These are phyloP conservation scores for Pachyuromys duprasi DNA, from an alignment of 2,797 vertebrate genomes.

Conservation along the genomic window DNA sequence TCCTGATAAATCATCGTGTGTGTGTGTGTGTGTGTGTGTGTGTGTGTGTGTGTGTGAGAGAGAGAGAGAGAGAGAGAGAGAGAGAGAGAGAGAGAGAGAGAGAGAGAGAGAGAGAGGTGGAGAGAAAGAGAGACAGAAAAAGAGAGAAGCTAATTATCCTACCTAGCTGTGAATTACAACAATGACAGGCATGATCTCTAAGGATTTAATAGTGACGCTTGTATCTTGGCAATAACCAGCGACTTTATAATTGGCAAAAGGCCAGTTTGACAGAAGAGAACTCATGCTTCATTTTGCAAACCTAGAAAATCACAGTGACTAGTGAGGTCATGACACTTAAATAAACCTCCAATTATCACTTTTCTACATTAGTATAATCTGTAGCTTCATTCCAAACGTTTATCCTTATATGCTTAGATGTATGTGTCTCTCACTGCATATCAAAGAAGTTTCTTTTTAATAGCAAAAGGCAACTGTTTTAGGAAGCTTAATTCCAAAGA, in stretches of 20 bases:
- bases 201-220: not conserved
- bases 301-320: not conserved
- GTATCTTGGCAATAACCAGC: not conserved
- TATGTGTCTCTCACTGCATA: not conserved
- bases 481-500: not conserved
- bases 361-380: not conserved
- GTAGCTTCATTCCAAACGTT: not conserved
- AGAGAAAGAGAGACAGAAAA: too few relatives aligned
- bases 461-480: not conserved
- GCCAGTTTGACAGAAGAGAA: not conserved
- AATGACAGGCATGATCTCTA: not conserved
- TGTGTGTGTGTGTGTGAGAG: too few relatives aligned
- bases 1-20: not conserved
- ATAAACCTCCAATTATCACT: not conserved
- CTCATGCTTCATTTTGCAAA: not conserved
- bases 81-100: too few relatives aligned
- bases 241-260: not conserved
- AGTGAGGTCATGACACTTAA: not conserved
- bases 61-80: too few relatives aligned
- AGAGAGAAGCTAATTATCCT: not conserved
- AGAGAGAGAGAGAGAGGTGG: too few relatives aligned
- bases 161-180: not conserved
- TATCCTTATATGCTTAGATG: not conserved
- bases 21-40: too few relatives aligned
- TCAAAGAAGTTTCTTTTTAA: not conserved